Evolutionary conservation across 2,888 invertebrate species (phyloP), one percentile per base, ranked within the genome.

Genomic region (Cenopis cana): DNA sequence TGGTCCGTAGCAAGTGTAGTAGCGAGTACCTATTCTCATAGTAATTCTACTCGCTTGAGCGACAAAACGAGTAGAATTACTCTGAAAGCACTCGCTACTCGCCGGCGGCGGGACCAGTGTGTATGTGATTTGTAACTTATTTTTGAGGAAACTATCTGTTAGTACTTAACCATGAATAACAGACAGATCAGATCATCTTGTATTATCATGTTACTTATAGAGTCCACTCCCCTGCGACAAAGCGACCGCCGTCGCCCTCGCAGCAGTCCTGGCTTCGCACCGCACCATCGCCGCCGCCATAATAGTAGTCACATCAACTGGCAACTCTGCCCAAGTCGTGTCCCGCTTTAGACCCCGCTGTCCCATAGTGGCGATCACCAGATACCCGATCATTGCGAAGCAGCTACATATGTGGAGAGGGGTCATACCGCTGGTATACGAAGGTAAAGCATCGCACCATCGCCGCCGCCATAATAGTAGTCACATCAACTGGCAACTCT

Each of bases 201-300:
- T 41, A 46, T 8, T 33, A 8, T 33, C 33, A 8, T 46, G 1
- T 46, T 46, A n/a, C 8, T 46, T 46, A 46, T 75, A 94, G 94
- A 90, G 90, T 0, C 79, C 83, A 29, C 79, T 93, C 11, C 94
- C 94, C 2, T 94, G 95, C 20, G 96, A 96, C 78, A 95, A 96
- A 76, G 93, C 95, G 0, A 95, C 96, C 62, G 95, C 96, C 0
- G 93, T 96, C 8, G 96, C 96, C 12, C 93, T 97, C 64, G 95
- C 97, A 0, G 96, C 96, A 9, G 96, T 96, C 0, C 94, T 97
- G 74, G 95, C 97, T 5, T 95, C 97, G 0, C 94, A 96, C 76
- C 95, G 96, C 74, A 94, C 94, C 62, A 94, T 95, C 75, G 96
- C 96, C 0, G 93, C 95, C 0, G 96, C 95, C 1, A 96, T 97